Conservation (phyloP, 2,797 vertebrate species). For the Chloroceryle amazona region DNA sequence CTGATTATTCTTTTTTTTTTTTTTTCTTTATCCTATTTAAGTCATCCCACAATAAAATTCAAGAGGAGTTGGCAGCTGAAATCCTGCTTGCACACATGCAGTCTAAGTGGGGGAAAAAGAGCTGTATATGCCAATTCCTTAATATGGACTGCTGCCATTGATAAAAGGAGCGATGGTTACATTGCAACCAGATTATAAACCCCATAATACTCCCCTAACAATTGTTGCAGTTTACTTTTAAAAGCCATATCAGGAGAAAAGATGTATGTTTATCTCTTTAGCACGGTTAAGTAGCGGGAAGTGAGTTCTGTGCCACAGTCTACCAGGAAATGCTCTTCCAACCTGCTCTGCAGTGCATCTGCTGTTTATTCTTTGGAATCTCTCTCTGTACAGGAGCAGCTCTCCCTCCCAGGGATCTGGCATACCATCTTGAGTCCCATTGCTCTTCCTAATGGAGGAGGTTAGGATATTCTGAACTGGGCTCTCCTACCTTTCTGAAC, state of each 20-base stretch:
- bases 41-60: background rate
- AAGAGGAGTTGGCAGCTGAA: background rate
- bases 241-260: background rate
- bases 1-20: background rate
- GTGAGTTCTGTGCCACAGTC: background rate
- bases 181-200: background rate
- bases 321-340: background rate
- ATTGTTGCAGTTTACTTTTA: background rate
- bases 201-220: background rate
- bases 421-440: rapidly evolving
- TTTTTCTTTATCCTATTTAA: background rate
- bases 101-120: background rate
- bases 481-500: no score
- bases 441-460: background rate
- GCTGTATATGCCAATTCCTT: background rate
- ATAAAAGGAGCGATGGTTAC: background rate
- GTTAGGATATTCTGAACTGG: background rate
- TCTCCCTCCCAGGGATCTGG: background rate
- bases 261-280: background rate
- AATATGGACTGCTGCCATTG: background rate
- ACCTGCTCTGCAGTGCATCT: background rate
- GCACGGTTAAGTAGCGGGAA: background rate
- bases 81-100: background rate
- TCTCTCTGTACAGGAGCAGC: background rate
- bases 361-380: background rate